Conservation (phyloP, 2,888 invertebrate species). For the Nemoura dubitans region DNA sequence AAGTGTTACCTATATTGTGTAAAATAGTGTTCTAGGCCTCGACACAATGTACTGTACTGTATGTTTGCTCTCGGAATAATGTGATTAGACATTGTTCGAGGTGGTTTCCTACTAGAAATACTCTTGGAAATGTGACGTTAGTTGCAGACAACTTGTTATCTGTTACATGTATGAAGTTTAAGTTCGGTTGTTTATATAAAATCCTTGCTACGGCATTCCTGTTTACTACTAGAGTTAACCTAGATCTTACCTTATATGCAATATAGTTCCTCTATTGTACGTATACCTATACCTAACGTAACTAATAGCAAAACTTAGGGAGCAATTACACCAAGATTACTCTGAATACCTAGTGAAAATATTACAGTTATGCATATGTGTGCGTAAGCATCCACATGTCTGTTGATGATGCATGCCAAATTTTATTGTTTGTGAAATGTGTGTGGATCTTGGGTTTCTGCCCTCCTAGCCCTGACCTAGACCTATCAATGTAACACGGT, state of each 20-base stretch:
- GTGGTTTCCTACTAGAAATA: constrained; percentile 4
- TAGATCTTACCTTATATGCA: not conserved
- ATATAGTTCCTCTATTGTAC: constrained; percentile 31
- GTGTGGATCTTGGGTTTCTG: not conserved
- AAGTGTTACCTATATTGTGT: not conserved
- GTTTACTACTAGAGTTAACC: not conserved
- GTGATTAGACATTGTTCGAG: constrained; percentile 36
- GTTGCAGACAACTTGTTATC: not conserved
- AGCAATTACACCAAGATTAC: constrained; percentile 1
- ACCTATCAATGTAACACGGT: not conserved
- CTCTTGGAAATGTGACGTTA: not conserved
- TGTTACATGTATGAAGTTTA: not conserved
- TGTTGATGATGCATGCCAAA: not conserved
- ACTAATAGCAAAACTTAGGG: not conserved
- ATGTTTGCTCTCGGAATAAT: constrained; percentile 41
- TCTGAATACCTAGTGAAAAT: not conserved
- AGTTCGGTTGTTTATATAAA: not conserved
- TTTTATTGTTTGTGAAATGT: not conserved
- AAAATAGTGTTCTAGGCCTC: constrained; percentile 21
- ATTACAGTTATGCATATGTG: not conserved
- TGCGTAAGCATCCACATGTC: not conserved
- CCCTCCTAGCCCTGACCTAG: not conserved
- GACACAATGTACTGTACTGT: constrained; percentile 14
- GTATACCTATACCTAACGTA: constrained; percentile 2
- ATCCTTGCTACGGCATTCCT: constrained; percentile 30